These are phyloP conservation scores for Diorhabda sublineata DNA, from an alignment of 1,140 invertebrate species.

Conservation along the genomic window DNA sequence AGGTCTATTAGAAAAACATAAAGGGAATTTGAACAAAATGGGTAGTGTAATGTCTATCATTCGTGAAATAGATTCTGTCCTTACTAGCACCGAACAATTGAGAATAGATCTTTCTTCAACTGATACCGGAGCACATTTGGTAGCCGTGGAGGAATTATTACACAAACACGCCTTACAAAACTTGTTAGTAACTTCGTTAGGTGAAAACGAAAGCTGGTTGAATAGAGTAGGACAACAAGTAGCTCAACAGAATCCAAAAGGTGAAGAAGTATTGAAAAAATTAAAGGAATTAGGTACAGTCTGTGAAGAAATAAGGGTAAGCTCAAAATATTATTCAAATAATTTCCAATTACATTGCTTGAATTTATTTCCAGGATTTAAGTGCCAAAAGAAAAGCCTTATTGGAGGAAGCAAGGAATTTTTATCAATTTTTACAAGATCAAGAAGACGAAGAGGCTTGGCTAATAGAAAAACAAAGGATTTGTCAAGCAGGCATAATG, in stretches of 20 bases:
- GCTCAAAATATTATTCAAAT: neutral
- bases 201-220: constrained; percentile 75
- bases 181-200: constrained; percentile 80
- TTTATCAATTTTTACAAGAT: constrained; percentile 93
- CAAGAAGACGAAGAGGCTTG: constrained; percentile 83
- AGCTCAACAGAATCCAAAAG: constrained; percentile 38
- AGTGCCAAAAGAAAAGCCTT: constrained; percentile 74
- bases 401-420: constrained; percentile 86
- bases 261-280: constrained; percentile 40
- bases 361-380: constrained; percentile 27
- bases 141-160: constrained; percentile 89
- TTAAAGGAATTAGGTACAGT: constrained; percentile 35
- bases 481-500: constrained; percentile 84
- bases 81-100: constrained; percentile 75
- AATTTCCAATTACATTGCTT: neutral
- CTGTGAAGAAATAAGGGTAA: constrained; percentile 24
- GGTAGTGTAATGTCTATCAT: constrained; percentile 79
- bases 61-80: constrained; percentile 88
- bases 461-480: constrained; percentile 87
- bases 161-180: constrained; percentile 92
- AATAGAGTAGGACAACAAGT: constrained; percentile 61
- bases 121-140: constrained; percentile 85
- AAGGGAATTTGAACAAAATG: constrained; percentile 70
- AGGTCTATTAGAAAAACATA: constrained; percentile 79
- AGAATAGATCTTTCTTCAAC: constrained; percentile 79